phyloP scores from a whole-genome alignment of 1,140 invertebrate species.

The Eueides isabella region DNA sequence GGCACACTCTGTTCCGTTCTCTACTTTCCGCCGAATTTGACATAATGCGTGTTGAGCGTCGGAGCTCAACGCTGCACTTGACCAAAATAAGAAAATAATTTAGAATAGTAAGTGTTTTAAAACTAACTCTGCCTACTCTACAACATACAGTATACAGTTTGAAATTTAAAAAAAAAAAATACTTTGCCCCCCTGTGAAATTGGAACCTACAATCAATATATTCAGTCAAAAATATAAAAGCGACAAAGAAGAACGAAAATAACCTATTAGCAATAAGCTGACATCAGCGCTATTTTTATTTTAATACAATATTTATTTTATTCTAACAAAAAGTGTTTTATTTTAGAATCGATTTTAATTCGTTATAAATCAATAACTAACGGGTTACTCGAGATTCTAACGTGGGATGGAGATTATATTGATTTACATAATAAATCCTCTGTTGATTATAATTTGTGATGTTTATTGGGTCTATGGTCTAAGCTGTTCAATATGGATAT shows the following conservation, averaged over 20 bases:
- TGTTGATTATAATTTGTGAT: background rate
- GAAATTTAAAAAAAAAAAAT: too few species aligned
- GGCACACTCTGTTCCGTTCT: too few species aligned
- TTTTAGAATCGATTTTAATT: background rate
- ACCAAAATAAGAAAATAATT: too few species aligned
- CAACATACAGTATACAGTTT: too few species aligned
- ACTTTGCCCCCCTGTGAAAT: too few species aligned
- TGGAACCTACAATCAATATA: too few species aligned
- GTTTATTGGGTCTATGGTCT: background rate
- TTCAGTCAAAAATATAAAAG: background rate
- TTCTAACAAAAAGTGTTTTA: background rate
- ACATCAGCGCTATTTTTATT: background rate
- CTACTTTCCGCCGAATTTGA: too few species aligned
- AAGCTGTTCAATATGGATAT: background rate
- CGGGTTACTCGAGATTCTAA: background rate
- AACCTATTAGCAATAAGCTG: background rate
- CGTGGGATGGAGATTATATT: constrained; percentile 9
- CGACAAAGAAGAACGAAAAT: background rate
- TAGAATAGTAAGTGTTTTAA: too few species aligned
- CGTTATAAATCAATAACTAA: constrained; percentile 10
- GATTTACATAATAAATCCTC: constrained; percentile 7
- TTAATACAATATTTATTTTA: background rate
- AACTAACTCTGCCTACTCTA: too few species aligned
- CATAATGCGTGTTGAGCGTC: too few species aligned
- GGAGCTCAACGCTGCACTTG: too few species aligned